Evolutionary conservation across 2,113 vertebrate genomes (phyloP), one percentile per base, ranked within the genome.

Genomic region (Stercorarius parasiticus): DNA sequence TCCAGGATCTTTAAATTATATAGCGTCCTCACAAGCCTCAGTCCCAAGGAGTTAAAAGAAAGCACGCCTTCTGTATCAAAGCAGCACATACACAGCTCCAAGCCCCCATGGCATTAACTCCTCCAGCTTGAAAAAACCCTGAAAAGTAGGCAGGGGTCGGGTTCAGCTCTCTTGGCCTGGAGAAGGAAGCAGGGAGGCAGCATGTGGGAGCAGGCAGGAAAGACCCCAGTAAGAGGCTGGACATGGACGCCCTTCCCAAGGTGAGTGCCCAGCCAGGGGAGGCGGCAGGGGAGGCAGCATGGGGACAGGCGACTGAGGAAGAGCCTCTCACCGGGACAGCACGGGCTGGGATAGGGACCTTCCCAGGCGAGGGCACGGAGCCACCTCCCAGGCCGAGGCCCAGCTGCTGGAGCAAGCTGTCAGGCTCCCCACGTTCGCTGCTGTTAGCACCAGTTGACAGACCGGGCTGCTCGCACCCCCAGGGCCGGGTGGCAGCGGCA

Each of bases 401-500:
- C 55, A 50, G 52, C 49, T 73, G 16, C 40, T 11, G 8, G 22
- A 55, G 34, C 22, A 45, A 18, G 29, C 49, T 22, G 5, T 20
- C 38, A 23, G 17, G 5, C 34, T 58, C 36, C 40, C 21, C 30
- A 15, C 8, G 3, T 13, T 49, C 42, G 21, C 8, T 1, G 1
- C 50, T 12, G 4, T 11, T 10, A 13, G 27, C 56, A 19, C 19
- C 29, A 21, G 26, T 5, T 16, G 55, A 56, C 0, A 1, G 29
- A 15, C 36, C 1, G 0, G 29, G 7, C 14, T 7, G 17, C 34
- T 47, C 3, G 5, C 34, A 40, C 14, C 29, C n/a, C 1, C 2
- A 11, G 40, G 22, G 11, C 14, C 1, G 1, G 26, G 34, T 25
- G 26, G 59, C 50, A 47, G 40, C 2, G 23, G 21, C 38, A 34